These are phyloP conservation scores for Oasisia sp. DNA, from an alignment of 2,888 invertebrate species.

Conservation along the genomic window DNA sequence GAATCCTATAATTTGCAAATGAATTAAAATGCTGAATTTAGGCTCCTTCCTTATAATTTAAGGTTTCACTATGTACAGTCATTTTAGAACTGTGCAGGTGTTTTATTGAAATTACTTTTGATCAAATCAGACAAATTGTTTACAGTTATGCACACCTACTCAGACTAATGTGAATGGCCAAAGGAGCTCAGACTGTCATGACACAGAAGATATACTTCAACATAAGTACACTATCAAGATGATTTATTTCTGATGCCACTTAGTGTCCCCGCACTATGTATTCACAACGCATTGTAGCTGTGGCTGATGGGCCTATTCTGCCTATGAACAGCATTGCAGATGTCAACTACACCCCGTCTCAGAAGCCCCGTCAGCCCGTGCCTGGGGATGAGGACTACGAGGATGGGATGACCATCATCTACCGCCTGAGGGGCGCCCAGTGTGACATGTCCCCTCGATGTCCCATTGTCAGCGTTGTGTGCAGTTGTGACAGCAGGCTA, in stretches of 20 bases:
- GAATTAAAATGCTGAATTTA: no score
- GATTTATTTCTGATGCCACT: not conserved
- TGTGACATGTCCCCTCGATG: not conserved
- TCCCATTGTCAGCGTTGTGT: not conserved
- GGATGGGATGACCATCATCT: not conserved
- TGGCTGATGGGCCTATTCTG: not conserved
- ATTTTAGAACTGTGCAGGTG: no score
- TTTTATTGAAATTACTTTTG: no score
- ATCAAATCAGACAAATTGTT: no score
- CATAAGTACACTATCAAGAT: not conserved
- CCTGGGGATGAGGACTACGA: not conserved
- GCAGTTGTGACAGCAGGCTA: not conserved
- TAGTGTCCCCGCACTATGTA: not conserved
- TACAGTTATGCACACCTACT: no score
- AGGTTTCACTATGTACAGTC: no score
- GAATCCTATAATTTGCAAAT: no score
- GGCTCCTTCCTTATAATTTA: no score
- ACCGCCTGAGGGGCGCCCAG: not conserved
- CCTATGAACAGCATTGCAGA: not conserved
- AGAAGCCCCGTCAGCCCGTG: not conserved
- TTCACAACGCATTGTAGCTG: not conserved
- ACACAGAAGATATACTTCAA: no score
- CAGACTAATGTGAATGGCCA: no score
- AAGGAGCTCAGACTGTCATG: no score
- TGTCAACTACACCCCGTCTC: not conserved